Evolutionary conservation across 2,113 vertebrate species (phyloP).

Genomic region (Tupaia tana): DNA sequence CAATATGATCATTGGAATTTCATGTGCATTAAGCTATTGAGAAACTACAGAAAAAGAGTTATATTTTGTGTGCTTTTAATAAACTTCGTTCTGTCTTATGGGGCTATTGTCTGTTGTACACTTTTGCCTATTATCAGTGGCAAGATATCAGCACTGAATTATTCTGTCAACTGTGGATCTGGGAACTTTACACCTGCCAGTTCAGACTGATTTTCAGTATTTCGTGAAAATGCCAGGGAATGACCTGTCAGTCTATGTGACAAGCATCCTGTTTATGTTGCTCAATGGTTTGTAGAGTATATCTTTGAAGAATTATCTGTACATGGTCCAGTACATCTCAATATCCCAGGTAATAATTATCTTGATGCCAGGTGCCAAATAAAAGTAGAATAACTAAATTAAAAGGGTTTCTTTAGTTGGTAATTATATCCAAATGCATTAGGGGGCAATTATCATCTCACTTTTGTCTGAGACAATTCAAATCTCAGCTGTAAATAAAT

Average conservation of each 20-base stretch:
- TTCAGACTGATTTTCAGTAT: constrained; percentile 85
- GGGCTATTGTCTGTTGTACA: background rate
- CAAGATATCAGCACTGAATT: constrained; percentile 78
- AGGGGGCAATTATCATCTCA: background rate
- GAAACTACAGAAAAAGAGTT: constrained; percentile 54
- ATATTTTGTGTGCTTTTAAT: constrained; percentile 55
- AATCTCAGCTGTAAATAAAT: background rate
- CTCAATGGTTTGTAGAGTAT: constrained; percentile 82
- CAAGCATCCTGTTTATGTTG: constrained; percentile 81
- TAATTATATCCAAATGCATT: constrained; percentile 22
- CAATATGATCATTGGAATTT: constrained; percentile 39
- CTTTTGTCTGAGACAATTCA: constrained; percentile 37
- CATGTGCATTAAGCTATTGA: background rate
- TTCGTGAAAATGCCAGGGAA: constrained; percentile 84
- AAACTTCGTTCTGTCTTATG: background rate
- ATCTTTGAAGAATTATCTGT: constrained; percentile 86
- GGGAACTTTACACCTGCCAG: constrained; percentile 86
- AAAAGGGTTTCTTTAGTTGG: constrained; percentile 27
- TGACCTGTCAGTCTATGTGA: constrained; percentile 85
- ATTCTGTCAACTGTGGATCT: constrained; percentile 80
- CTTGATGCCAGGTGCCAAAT: background rate
- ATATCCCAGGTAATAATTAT: constrained; percentile 65
- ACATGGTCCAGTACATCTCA: constrained; percentile 80
- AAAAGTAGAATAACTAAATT: constrained; percentile 28
- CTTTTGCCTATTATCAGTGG: constrained; percentile 70